A percentile compares a stretch with the other conserved stretches of the same genome.
Conservation (phyloP, 1,140 invertebrate genomes). For the Coptotermes formosanus region DNA sequence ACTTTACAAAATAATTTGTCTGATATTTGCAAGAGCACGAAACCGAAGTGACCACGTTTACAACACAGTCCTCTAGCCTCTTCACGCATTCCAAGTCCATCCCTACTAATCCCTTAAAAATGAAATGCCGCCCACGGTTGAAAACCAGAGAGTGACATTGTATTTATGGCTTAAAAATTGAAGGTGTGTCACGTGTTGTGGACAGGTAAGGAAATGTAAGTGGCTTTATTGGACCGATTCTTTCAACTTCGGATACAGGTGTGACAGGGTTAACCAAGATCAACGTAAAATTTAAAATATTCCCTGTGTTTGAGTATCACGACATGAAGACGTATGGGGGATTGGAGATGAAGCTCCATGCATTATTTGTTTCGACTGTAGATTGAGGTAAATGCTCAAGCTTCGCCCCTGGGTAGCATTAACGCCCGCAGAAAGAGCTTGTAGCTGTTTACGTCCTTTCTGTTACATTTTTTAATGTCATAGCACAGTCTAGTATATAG, state of each 20-base stretch:
- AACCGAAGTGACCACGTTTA: neutral
- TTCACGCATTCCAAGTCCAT: neutral
- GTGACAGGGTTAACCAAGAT: neutral
- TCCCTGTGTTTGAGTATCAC: too few relatives aligned
- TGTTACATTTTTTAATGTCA: too few relatives aligned
- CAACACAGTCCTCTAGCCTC: neutral
- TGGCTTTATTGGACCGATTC: neutral
- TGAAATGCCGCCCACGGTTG: neutral
- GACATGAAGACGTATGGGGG: too few relatives aligned
- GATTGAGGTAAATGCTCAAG: too few relatives aligned
- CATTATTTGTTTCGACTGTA: too few relatives aligned
- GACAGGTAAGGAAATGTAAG: neutral
- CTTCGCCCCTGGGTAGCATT: too few relatives aligned
- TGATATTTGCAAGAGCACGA: neutral
- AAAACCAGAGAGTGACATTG: neutral
- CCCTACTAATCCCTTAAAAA: conserved; percentile 1
- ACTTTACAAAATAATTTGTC: neutral
- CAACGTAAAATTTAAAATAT: too few relatives aligned
- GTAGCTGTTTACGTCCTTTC: too few relatives aligned
- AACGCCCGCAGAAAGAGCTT: too few relatives aligned
- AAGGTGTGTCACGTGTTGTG: neutral
- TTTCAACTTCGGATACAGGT: neutral
- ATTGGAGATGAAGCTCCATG: too few relatives aligned
- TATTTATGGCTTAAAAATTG: neutral
- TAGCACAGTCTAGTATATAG: too few relatives aligned